These are phyloP conservation scores for Bunonema sp. DNA, from an alignment of 2,888 invertebrate species.

Conservation along the genomic window DNA sequence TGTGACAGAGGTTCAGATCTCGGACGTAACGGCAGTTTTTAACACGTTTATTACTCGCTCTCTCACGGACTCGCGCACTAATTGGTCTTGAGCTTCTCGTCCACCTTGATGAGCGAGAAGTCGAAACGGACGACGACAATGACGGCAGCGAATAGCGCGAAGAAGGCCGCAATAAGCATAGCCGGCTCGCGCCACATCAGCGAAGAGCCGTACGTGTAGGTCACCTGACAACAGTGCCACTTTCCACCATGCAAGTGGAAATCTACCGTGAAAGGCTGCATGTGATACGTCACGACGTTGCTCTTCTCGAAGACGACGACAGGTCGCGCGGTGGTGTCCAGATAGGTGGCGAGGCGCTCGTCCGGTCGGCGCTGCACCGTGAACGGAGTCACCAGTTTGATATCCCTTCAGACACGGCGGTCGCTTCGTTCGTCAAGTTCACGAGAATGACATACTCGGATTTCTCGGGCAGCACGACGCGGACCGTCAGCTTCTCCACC, in stretches of 20 bases:
- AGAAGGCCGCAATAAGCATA: slow-evolving; percentile 71
- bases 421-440: no score
- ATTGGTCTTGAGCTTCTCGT: no score
- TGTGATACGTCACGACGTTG: slow-evolving; percentile 86
- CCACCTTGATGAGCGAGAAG: slow-evolving; percentile 64
- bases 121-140: slow-evolving; percentile 86
- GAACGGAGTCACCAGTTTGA: slow-evolving; percentile 69
- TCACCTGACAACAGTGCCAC: slow-evolving; percentile 50
- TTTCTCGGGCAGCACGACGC: slow-evolving; percentile 83
- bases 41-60: no score
- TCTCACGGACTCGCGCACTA: no score
- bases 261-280: slow-evolving; percentile 63
- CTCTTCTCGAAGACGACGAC: slow-evolving; percentile 65
- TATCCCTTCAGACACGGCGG: slow-evolving; percentile 52
- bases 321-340: slow-evolving; percentile 81
- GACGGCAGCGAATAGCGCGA: slow-evolving; percentile 71
- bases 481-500: slow-evolving; percentile 71
- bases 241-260: neutral
- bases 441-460: slow-evolving; percentile 47
- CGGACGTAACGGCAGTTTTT: no score
- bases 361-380: slow-evolving; percentile 61
- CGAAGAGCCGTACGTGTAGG: slow-evolving; percentile 70
- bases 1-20: no score
- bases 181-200: slow-evolving; percentile 82
- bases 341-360: slow-evolving; percentile 71